Evolutionary conservation across 2,888 invertebrate species (phyloP).

Genomic region (Caenorhabditis auriculariae): DNA sequence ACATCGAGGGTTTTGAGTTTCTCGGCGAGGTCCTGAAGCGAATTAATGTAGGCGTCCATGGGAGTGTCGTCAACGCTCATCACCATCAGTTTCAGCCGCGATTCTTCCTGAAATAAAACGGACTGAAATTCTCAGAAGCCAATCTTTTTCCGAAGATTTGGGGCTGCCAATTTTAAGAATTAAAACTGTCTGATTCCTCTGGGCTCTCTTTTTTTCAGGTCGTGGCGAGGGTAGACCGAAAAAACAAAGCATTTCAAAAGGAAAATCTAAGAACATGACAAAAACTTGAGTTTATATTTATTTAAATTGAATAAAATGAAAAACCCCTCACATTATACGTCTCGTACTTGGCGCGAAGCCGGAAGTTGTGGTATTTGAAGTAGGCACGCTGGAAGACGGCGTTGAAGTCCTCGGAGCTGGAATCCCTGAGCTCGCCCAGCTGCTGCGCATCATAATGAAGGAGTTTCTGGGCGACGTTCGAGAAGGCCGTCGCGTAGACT

Average conservation of each 20-base stretch:
- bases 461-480: conserved; percentile 76
- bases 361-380: conserved; percentile 81
- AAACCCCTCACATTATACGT: conserved; percentile 79
- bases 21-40: too few species aligned
- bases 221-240: too few species aligned
- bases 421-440: conserved; percentile 72
- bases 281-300: too few species aligned
- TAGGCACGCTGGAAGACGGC: conserved; percentile 76
- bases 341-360: conserved; percentile 84
- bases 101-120: conserved; percentile 43
- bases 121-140: neutral
- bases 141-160: too few species aligned
- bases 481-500: conserved; percentile 88
- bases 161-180: too few species aligned
- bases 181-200: too few species aligned
- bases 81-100: conserved; percentile 36
- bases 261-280: too few species aligned
- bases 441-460: conserved; percentile 76
- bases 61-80: conserved; percentile 36
- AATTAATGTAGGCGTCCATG: conserved; percentile 40
- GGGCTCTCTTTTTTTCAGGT: too few species aligned
- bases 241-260: too few species aligned
- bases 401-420: conserved; percentile 69
- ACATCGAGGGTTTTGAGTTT: too few species aligned
- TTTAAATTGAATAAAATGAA: too few species aligned